Conservation (phyloP, 2,113 vertebrate species). For the Dromas ardeola region DNA sequence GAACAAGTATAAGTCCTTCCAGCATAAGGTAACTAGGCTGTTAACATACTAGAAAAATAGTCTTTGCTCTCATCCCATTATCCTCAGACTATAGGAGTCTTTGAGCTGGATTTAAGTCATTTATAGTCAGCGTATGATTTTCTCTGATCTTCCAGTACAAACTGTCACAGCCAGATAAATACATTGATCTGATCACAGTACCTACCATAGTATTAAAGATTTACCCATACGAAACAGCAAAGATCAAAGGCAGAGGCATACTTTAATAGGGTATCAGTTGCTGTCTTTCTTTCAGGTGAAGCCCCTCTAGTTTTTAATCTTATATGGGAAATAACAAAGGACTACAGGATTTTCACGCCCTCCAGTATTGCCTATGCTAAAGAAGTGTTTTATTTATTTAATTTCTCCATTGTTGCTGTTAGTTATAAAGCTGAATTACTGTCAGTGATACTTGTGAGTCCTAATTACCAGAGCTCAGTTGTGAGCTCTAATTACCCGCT, state of each 20-base stretch:
- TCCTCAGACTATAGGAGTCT: neutral
- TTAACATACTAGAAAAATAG: neutral
- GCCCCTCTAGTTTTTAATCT: neutral
- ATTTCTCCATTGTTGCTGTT: neutral
- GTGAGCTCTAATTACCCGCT: conserved; percentile 43
- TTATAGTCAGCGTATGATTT: neutral
- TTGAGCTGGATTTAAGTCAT: neutral
- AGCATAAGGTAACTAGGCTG: neutral
- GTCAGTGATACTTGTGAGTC: neutral
- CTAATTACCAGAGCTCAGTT: conserved; percentile 30
- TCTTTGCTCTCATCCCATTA: neutral
- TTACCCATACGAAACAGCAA: neutral
- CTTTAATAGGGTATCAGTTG: neutral
- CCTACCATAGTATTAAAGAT: neutral
- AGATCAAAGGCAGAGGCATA: neutral
- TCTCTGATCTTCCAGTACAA: neutral
- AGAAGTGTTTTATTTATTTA: conserved; percentile 21
- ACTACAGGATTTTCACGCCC: neutral
- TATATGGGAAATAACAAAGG: neutral
- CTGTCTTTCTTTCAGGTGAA: neutral
- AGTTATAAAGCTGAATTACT: conserved; percentile 1
- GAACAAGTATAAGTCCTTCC: neutral
- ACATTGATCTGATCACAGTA: neutral
- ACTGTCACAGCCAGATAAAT: neutral
- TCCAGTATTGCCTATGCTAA: neutral